Percentiles rank a stretch among this genome's conserved stretches.
phyloP scores from a whole-genome alignment of 2,113 vertebrate genomes.

The Pristiophorus japonicus region DNA sequence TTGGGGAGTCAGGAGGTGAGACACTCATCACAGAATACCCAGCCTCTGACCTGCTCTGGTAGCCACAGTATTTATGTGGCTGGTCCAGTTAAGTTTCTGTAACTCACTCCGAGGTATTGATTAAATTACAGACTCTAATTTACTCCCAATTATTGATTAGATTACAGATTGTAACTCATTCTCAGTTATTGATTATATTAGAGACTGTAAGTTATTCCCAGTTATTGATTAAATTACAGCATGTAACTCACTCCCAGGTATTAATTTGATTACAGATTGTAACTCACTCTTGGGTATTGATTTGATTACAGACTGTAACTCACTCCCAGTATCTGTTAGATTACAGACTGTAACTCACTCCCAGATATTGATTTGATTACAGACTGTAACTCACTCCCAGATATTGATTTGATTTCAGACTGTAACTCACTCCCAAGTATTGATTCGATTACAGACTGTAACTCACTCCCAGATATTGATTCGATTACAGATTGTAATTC shows the following conservation, averaged over 20 bases:
- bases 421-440: neutral
- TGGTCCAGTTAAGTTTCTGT: too few species aligned
- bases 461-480: neutral
- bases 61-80: too few species aligned
- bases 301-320: neutral
- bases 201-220: neutral
- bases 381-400: neutral
- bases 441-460: neutral
- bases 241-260: neutral
- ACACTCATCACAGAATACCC: too few species aligned
- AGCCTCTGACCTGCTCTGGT: too few species aligned
- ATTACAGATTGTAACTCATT: neutral
- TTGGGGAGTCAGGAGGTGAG: too few species aligned
- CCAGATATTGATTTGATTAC: neutral
- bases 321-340: neutral
- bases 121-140: neutral
- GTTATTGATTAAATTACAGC: neutral
- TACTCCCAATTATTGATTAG: neutral
- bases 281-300: neutral
- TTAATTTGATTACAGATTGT: neutral
- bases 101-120: too few species aligned
- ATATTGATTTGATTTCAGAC: neutral
- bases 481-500: slow-evolving; percentile 9
- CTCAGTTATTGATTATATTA: neutral
- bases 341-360: neutral